Evolutionary conservation across 2,888 invertebrate genomes (phyloP).

Genomic region (Opisthograptis luteolata): DNA sequence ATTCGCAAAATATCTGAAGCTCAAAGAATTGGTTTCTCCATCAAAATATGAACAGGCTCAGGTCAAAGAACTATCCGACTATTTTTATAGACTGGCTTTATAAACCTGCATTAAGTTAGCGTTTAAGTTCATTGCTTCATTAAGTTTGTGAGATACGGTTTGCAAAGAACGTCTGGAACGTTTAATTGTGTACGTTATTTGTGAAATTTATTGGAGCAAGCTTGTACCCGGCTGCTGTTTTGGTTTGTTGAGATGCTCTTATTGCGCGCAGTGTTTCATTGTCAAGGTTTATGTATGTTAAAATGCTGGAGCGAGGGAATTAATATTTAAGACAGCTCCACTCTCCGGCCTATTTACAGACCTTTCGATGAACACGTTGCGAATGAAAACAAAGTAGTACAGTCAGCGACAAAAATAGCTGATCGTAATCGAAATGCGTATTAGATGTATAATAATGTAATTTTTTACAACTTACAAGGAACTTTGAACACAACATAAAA

Average conservation of each 20-base stretch:
- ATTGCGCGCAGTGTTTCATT: constrained; percentile 29
- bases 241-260: constrained; percentile 4
- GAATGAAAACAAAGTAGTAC: too few species aligned
- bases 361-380: too few species aligned
- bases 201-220: constrained; percentile 16
- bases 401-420: too few species aligned
- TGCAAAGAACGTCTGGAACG: constrained; percentile 19
- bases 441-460: too few species aligned
- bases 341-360: neutral
- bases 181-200: constrained; percentile 33
- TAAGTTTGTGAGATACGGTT: constrained; percentile 26
- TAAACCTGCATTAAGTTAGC: constrained; percentile 27
- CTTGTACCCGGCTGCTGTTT: constrained; percentile 14
- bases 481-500: too few species aligned
- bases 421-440: too few species aligned
- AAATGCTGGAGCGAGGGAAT: neutral
- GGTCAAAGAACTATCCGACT: constrained; percentile 16
- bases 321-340: neutral
- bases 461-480: too few species aligned
- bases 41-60: neutral
- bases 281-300: constrained; percentile 21
- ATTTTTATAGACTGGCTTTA: constrained; percentile 26
- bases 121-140: constrained; percentile 29
- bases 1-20: neutral
- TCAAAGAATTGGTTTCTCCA: too few species aligned